These are phyloP conservation scores for Psylliodes chrysocephalus DNA, from an alignment of 2,888 invertebrate species.

Conservation along the genomic window DNA sequence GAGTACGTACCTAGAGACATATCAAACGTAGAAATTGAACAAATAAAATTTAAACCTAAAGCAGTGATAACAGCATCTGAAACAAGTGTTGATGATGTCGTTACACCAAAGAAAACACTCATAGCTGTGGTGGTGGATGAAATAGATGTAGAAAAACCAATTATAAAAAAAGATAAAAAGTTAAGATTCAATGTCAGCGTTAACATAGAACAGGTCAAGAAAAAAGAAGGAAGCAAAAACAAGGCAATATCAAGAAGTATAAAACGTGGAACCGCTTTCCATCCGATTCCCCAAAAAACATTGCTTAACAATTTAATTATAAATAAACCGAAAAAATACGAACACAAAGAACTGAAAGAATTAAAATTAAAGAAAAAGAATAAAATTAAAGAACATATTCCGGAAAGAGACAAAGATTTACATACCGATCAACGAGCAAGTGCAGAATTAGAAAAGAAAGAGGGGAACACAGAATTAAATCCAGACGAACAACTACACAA, in stretches of 20 bases:
- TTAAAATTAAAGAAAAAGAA: not conserved
- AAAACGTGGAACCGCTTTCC: slow-evolving; percentile 5
- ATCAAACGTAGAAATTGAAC: slow-evolving; percentile 66
- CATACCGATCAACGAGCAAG: too few species aligned
- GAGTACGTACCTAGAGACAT: slow-evolving; percentile 56
- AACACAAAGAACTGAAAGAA: slow-evolving; percentile 5
- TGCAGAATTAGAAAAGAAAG: too few species aligned
- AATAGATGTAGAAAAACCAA: slow-evolving; percentile 70
- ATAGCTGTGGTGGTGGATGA: slow-evolving; percentile 69
- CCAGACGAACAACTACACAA: too few species aligned
- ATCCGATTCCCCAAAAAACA: not conserved
- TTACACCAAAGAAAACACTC: slow-evolving; percentile 62
- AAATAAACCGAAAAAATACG: slow-evolving; percentile 22
- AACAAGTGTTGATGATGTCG: slow-evolving; percentile 66
- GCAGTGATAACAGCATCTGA: slow-evolving; percentile 68
- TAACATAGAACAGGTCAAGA: slow-evolving; percentile 47
- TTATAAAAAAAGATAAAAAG: slow-evolving; percentile 54
- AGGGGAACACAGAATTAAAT: too few species aligned
- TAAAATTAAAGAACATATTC: not conserved
- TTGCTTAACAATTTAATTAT: not conserved
- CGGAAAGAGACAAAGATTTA: not conserved
- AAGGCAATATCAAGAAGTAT: slow-evolving; percentile 2
- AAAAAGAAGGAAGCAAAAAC: not conserved
- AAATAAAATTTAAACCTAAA: slow-evolving; percentile 65
- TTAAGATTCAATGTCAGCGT: slow-evolving; percentile 62